A percentile compares a stretch with the other conserved stretches of the same genome.
phyloP scores from a whole-genome alignment of 2,113 vertebrate species.

The Oceanites oceanicus region DNA sequence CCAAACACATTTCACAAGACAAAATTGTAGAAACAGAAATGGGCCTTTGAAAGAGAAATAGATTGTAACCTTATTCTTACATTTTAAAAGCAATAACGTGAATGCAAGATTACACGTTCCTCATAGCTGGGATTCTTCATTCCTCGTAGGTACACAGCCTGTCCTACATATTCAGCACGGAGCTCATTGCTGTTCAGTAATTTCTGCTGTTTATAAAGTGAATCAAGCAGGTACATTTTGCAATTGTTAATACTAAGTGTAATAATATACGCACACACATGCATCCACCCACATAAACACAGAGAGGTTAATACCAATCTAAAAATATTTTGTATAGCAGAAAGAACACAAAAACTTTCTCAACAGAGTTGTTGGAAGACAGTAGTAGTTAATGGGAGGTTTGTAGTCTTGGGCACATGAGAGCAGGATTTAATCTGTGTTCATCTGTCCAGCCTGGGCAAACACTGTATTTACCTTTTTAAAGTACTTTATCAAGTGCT shows the following conservation, averaged over 20 bases:
- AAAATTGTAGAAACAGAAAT: not conserved
- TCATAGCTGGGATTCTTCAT: not conserved
- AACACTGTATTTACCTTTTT: not conserved
- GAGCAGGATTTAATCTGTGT: not conserved
- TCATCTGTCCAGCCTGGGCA: not conserved
- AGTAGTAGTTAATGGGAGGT: not conserved
- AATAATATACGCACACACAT: not conserved
- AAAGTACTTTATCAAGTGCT: not conserved
- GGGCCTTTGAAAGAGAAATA: not conserved
- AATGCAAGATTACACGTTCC: not conserved
- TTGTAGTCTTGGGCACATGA: not conserved
- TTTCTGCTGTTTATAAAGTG: not conserved
- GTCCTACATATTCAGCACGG: not conserved
- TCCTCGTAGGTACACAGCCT: not conserved
- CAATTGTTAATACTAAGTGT: not conserved
- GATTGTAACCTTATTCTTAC: not conserved
- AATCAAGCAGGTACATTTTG: not conserved
- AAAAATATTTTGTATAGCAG: conserved; percentile 25
- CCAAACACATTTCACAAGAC: not conserved
- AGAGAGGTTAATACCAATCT: not conserved
- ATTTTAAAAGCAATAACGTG: not conserved
- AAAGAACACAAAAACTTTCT: not conserved
- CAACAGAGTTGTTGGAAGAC: not conserved
- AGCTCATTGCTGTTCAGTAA: not conserved
- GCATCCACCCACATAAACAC: not conserved